Evolutionary conservation across 2,113 vertebrate species (phyloP), one percentile per base, ranked within the genome.

Genomic region (Anthoscopus minutus): DNA sequence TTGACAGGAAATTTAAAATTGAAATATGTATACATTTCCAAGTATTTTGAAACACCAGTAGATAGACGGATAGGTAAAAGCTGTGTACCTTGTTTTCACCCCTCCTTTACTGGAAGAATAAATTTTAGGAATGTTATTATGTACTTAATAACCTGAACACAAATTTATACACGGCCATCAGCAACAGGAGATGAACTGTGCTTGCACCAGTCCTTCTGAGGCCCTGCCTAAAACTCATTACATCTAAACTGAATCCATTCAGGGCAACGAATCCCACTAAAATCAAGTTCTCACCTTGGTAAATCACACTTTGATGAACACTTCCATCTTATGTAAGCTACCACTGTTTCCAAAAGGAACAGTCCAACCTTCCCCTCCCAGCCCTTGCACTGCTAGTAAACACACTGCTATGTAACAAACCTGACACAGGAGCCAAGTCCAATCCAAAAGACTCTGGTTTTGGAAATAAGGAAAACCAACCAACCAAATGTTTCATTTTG

Each of bases 261-360:
- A 72, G 42, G 77, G 17, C 23, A 72, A 85, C 3, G 4, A 23
- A 33, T 61, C 48, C 40, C n/a, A 69, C 28, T 53, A 84, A 70
- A 76, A 69, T 20, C 1, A 1, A 38, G 12, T 51, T 62, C 21
- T 45, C 10, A 11, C 16, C 30, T 31, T 72, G 2, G 0, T 10
- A 90, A 38, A 15, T 42, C 31, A 37, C 15, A 42, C 11, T 56
- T 56, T 12, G 30, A 48, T 1, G 0, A 33, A 35, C 17, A 28
- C 7, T 78, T 90, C n/a, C 7, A 80, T 40, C 15, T 73, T 35
- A 47, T 1, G 2, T 50, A 89, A 84, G 47, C 23, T 22, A 81
- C 10, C 24, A 24, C 9, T 38, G 56, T 11, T 70, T 64, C 60
- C 13, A 81, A 61, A 76, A 77, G 18, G 14, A 86, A 11, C 31